Evolutionary conservation across 2,888 invertebrate genomes (phyloP).

Genomic region (Cheilosia variabilis): DNA sequence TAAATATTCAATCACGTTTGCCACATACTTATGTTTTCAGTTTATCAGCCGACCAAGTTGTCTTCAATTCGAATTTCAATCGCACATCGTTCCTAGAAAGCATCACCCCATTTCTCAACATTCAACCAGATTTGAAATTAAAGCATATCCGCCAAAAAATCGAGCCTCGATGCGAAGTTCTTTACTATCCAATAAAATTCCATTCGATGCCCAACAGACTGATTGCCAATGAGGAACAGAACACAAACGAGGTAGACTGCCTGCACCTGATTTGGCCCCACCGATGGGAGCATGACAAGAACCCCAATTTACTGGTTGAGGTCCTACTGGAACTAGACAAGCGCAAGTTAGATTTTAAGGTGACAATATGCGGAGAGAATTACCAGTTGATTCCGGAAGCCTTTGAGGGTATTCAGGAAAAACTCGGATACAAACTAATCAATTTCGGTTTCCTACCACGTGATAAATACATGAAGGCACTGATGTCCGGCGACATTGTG

Average conservation of each 20-base stretch:
- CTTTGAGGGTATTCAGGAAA: conserved; percentile 85
- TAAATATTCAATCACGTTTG: too few species aligned
- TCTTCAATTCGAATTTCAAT: conserved; percentile 90
- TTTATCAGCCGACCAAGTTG: conserved; percentile 87
- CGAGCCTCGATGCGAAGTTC: conserved; percentile 86
- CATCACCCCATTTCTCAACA: conserved; percentile 86
- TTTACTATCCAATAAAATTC: conserved; percentile 87
- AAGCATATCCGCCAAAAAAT: conserved; percentile 85
- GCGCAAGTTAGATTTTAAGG: conserved; percentile 85
- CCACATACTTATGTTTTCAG: conserved; percentile 81
- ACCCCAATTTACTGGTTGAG: conserved; percentile 87
- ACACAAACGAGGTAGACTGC: conserved; percentile 76
- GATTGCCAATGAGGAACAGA: conserved; percentile 76
- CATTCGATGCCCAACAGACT: conserved; percentile 82
- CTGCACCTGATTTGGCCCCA: conserved; percentile 90
- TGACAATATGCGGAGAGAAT: conserved; percentile 87
- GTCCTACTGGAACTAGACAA: conserved; percentile 84
- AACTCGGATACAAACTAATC: conserved; percentile 84
- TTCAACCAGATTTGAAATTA: conserved; percentile 87
- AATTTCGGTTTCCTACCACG: conserved; percentile 87
- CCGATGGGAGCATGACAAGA: conserved; percentile 91
- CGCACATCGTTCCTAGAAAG: conserved; percentile 87
- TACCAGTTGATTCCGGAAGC: conserved; percentile 86
- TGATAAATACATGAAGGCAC: conserved; percentile 85
- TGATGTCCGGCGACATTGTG: conserved; percentile 86